Base-by-base conservation (phyloP, 2,797 vertebrate genomes). In the Centroberyx gerrardi region DNA sequence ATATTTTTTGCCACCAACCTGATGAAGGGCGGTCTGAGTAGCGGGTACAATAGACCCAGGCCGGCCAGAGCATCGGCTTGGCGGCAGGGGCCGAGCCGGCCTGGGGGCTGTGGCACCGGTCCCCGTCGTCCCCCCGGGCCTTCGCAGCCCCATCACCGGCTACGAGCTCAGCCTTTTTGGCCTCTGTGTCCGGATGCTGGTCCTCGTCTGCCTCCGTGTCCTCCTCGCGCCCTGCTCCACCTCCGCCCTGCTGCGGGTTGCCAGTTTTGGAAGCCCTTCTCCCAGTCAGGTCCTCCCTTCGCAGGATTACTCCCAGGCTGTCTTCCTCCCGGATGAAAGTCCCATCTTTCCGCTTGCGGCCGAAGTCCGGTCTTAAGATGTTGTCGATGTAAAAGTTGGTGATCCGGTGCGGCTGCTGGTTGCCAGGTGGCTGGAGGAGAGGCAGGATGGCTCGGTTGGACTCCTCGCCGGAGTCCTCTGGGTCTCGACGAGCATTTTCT, bases 381-480 rank as follows among this genome's bases (percentile, higher is more conserved):
- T 97, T 97, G 89, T 98, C 97, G 77, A 98, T 99, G 93, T 96
- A 98, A 85, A 99, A 99, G 96, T 99, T 97, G 81, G 97, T 98
- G 93, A 97, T 90, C 87, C 96, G 88, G 87, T 96, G 95, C 27
- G 94, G 93, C 62, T 93, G 96, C 88, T 96, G 95, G 86, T 96
- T 94, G 49, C 92, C 96, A 2, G 96, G 95, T 49, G 93, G 94
- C 76, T 94, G 95, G 14, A 93, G 87, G 27, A 92, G 90, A 31
- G 96, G 96, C 69, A 92, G 87, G 62, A 95, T 90, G 79, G 88
- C 94, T 69, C 90, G 82, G 81, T 93, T 91, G 48, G 94, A 93
- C 87, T 94, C 93, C 62, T 94, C 90, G 48, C 91, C 82, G 15
- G 93, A 94, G 78, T 96, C 94, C 58, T 80, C 89, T 64, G 87